Base-by-base conservation (phyloP, 2,888 invertebrate species). In the Calephelis perditalis region DNA sequence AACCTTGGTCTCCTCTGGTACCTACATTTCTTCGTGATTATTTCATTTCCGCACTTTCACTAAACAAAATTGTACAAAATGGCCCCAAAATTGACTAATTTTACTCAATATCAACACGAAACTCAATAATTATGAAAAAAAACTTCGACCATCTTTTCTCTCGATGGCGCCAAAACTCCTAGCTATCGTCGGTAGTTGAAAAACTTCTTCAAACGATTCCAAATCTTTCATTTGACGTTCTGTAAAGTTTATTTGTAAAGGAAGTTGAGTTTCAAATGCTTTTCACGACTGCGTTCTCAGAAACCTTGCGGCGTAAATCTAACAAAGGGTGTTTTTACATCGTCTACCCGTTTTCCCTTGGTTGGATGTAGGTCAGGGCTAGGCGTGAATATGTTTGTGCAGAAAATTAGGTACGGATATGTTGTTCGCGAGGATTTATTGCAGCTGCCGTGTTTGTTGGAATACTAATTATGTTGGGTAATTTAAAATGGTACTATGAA, bases 291-390 rank as follows among this genome's bases (percentile, higher is more conserved):
- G 52, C 52, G 35, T 52, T 52, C 52, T 52, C 35, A 52, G 40
- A 47, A n/a, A 59, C 49, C 45, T 36, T 45, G 45, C 46, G 46
- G 15, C 44, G 60, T 45, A 35, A 49, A 58, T 60, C 60, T 52
- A 65, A 58, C 44, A 59, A 58, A 59, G 57, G 60, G 55, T 49
- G 58, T 59, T 59, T 63, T 66, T 60, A 58, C 62, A 58, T 12
- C 54, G 55, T 56, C 61, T 59, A 55, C 61, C 59, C 49, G 62
- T 62, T 62, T 63, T 58, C 65, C 59, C 63, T 65, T 62, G 60
- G 62, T 43, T 45, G 35, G 54, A 65, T 62, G 55, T 67, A 55
- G 67, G 63, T 65, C 63, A 65, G 60, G 63, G 63, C 58, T 63
- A 63, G 57, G 58, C 58, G 61, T 61, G 59, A 40, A 49, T 62